phyloP scores from a whole-genome alignment of 2,797 vertebrate species.

The Oryzias dopingdopingensis region DNA sequence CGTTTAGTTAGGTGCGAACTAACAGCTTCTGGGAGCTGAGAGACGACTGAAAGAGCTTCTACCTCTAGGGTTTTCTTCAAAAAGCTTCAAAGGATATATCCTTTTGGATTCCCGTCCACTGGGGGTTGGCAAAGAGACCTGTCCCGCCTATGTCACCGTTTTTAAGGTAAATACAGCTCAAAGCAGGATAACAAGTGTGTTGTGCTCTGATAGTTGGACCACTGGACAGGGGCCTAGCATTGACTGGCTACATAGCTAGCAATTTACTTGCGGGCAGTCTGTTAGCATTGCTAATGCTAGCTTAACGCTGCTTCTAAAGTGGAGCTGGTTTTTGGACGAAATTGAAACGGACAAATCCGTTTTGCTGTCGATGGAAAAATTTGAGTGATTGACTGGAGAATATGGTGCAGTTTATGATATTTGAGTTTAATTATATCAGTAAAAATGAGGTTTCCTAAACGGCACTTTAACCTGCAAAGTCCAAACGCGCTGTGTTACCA shows the following conservation, averaged over 20 bases:
- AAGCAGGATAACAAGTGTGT: slow-evolving; percentile 14
- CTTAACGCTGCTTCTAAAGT: slow-evolving; percentile 33
- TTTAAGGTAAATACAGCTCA: slow-evolving; percentile 54
- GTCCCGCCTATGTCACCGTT: slow-evolving; percentile 18
- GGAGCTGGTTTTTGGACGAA: slow-evolving; percentile 23
- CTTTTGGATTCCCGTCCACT: slow-evolving; percentile 29
- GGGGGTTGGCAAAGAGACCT: slow-evolving; percentile 34
- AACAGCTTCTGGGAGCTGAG: slow-evolving; percentile 36
- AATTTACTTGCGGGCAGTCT: slow-evolving; percentile 1
- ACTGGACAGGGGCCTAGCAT: slow-evolving; percentile 58
- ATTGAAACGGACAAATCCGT: slow-evolving; percentile 6
- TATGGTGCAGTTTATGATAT: too few relatives aligned
- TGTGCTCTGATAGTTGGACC: slow-evolving; percentile 11
- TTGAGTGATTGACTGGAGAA: too few relatives aligned
- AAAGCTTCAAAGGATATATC: slow-evolving; percentile 30
- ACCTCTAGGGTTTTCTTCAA: slow-evolving; percentile 31
- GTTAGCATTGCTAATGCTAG: slow-evolving; percentile 51
- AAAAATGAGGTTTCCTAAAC: too few relatives aligned
- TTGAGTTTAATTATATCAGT: too few relatives aligned
- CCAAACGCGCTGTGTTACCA: too few relatives aligned
- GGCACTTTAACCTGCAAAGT: too few relatives aligned
- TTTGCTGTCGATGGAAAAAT: background rate
- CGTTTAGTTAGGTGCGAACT: slow-evolving; percentile 41
- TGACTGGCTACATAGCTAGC: slow-evolving; percentile 48
- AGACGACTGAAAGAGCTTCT: slow-evolving; percentile 30